Evolutionary conservation across 2,797 vertebrate species (phyloP), one percentile per base, ranked within the genome.

Genomic region (Phrynocephalus forsythii): DNA sequence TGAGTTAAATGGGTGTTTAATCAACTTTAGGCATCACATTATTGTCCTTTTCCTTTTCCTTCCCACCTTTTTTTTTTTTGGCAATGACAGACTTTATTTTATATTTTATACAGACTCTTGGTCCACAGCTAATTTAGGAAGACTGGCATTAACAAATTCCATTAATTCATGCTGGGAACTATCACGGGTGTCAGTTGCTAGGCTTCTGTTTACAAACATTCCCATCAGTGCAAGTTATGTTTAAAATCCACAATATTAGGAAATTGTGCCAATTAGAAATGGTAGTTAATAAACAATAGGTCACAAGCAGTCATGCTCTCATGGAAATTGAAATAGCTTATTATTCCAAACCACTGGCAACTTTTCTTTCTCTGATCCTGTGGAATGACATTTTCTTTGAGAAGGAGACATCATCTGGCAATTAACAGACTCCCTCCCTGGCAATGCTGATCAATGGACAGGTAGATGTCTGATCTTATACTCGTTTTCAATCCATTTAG

Each of bases 211-310:
- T 69, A 71, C 24, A 84, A 18, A 50, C 50, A 66, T 26, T 72
- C 68, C 72, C 26, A 56, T 33, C 30, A 30, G 44, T 56, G n/a
- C 87, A n/a, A 13, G 75, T 22, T 28, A 44, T 38, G 56, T 75
- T 81, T 56, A 67, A 67, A 81, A 38, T 15, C 50, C 56, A 9
- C 73, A 30, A 75, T 9, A 76, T 68, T 38, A 76, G 28, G 72
- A 89, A 82, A 89, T 48, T 48, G 24, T 76, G 7, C 50, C 26
- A 73, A 66, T 80, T 75, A 72, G 44, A 86, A 80, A 67, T 68
- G 48, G 56, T 60, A 86, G 28, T 80, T 86, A 80, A 86, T 89
- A 83, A 66, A 83, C 83, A 73, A 86, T 87, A 80, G 77, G 48
- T 50, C 48, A 76, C 28, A 80, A 33, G 18, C 48, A 75, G 15